phyloP scores from a whole-genome alignment of 2,888 invertebrate genomes.

The Hirtodrosophila alboralis region DNA sequence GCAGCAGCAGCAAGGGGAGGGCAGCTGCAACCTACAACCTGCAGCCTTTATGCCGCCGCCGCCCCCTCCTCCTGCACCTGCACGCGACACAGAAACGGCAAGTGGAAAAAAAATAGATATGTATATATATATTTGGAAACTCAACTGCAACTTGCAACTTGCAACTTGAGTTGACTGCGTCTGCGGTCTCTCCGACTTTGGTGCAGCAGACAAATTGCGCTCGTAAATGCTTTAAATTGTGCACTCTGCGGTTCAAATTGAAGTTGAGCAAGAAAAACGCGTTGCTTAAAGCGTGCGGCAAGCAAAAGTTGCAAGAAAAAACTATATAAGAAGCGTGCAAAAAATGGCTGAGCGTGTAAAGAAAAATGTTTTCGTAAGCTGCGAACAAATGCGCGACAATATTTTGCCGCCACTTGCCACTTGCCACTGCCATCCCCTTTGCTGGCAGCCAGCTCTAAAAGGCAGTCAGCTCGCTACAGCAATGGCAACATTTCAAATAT shows the following conservation, averaged over 20 bases:
- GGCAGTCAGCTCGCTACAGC: slow-evolving; percentile 14
- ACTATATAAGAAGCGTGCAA: slow-evolving; percentile 65
- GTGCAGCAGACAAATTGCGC: slow-evolving; percentile 69
- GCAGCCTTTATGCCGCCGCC: too few relatives aligned
- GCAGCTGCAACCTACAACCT: slow-evolving; percentile 29
- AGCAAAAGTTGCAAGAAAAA: slow-evolving; percentile 63
- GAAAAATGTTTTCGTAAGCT: slow-evolving; percentile 80
- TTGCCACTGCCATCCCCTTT: slow-evolving; percentile 22
- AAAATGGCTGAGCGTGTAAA: slow-evolving; percentile 75
- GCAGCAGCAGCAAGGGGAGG: slow-evolving; percentile 35
- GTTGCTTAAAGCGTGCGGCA: slow-evolving; percentile 47
- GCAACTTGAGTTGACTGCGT: slow-evolving; percentile 66
- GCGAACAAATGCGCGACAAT: slow-evolving; percentile 79
- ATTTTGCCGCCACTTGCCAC: slow-evolving; percentile 59
- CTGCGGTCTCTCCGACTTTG: slow-evolving; percentile 65
- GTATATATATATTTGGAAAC: slow-evolving; percentile 25
- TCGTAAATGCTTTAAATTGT: slow-evolving; percentile 78
- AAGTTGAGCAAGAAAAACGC: slow-evolving; percentile 65
- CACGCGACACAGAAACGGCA: slow-evolving; percentile 17
- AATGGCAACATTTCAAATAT: slow-evolving; percentile 1
- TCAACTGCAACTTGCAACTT: slow-evolving; percentile 60
- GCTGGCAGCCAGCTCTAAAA: slow-evolving; percentile 21
- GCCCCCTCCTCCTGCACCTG: slow-evolving; percentile 37
- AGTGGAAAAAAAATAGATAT: slow-evolving; percentile 7
- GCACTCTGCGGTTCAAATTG: slow-evolving; percentile 63